These are phyloP conservation scores for Anguilla anguilla DNA, from an alignment of 2,797 vertebrate genomes.

Conservation along the genomic window DNA sequence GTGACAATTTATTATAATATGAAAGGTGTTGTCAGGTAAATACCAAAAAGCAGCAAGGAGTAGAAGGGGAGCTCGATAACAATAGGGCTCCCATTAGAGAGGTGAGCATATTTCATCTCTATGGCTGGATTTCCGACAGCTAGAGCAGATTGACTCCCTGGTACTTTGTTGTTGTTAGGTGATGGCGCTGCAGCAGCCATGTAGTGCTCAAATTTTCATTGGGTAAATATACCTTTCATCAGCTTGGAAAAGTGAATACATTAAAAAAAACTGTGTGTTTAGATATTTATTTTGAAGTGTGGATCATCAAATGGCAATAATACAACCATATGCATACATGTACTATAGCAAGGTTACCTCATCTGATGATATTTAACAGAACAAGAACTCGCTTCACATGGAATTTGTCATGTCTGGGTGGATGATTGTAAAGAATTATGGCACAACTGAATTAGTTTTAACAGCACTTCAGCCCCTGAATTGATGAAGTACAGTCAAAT, in stretches of 20 bases:
- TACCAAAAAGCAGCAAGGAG: constrained; percentile 25
- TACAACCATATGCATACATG: not conserved
- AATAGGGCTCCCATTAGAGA: constrained; percentile 33
- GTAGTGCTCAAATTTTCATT: not conserved
- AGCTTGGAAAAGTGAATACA: not conserved
- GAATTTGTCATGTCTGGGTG: not conserved
- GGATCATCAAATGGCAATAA: not conserved
- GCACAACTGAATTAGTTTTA: constrained; percentile 58
- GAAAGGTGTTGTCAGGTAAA: constrained; percentile 35
- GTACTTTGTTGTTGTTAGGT: not conserved
- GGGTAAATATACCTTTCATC: not conserved
- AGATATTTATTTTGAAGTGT: not conserved
- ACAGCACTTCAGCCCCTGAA: constrained; percentile 56
- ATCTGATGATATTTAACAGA: not conserved
- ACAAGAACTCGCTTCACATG: not conserved
- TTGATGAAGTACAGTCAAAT: constrained; percentile 61
- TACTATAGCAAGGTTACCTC: not conserved
- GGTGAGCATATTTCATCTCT: constrained; percentile 19
- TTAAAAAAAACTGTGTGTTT: not conserved
- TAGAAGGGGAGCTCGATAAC: constrained; percentile 12
- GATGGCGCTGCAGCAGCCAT: not conserved
- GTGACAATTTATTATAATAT: constrained; percentile 56
- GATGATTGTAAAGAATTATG: constrained; percentile 45
- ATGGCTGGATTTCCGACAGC: constrained; percentile 42
- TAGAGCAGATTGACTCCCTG: constrained; percentile 7